phyloP scores from a whole-genome alignment of 2,113 vertebrate genomes.

The Cebidichthys violaceus region DNA sequence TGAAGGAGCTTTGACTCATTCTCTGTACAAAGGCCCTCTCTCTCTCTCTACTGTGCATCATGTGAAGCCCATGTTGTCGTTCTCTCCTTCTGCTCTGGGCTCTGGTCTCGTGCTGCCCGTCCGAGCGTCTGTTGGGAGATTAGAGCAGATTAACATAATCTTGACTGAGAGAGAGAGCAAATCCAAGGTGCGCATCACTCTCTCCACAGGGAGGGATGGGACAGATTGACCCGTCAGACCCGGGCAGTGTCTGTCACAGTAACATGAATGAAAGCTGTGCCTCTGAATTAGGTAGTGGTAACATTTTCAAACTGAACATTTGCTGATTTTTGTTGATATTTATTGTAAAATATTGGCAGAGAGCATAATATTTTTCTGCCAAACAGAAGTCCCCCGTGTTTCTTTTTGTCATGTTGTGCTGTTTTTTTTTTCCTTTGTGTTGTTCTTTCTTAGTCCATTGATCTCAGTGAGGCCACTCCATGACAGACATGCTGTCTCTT shows the following conservation, averaged over 20 bases:
- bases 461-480: slow-evolving; percentile 16
- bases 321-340: not conserved
- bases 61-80: slow-evolving; percentile 4
- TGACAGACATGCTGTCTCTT: not conserved
- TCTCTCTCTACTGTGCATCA: not conserved
- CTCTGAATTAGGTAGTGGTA: not conserved
- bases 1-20: not conserved
- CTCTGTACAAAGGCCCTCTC: not conserved
- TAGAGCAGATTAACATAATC: slow-evolving; percentile 81
- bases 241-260: not conserved
- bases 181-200: slow-evolving; percentile 77
- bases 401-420: not conserved
- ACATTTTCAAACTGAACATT: not conserved
- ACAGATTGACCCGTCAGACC: slow-evolving; percentile 26
- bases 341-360: not conserved
- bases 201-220: slow-evolving; percentile 42
- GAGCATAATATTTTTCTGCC: not conserved
- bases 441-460: not conserved
- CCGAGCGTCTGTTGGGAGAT: slow-evolving; percentile 65
- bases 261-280: not conserved
- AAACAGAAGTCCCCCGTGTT: not conserved
- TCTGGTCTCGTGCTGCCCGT: slow-evolving; percentile 29
- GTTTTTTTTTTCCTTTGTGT: not conserved
- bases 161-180: slow-evolving; percentile 61
- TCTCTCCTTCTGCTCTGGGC: slow-evolving; percentile 25